Evolutionary conservation across 2,797 vertebrate genomes (phyloP).

Genomic region (Menidia menidia): DNA sequence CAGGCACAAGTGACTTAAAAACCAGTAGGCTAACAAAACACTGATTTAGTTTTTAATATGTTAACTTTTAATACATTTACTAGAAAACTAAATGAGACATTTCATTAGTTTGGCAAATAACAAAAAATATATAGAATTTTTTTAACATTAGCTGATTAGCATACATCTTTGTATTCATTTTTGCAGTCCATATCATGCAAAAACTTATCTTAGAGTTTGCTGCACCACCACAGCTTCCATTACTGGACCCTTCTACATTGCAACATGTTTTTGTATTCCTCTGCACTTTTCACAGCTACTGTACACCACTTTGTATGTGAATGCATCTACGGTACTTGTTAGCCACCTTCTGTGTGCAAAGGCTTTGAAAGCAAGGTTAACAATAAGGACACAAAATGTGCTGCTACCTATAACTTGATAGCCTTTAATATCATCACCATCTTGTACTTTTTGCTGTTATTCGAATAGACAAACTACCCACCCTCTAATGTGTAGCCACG

Average conservation of each 20-base stretch:
- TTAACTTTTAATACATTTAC: slow-evolving; percentile 3
- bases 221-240: neutral
- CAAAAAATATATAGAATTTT: neutral
- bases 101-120: slow-evolving; percentile 12
- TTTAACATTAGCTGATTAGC: slow-evolving; percentile 43
- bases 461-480: slow-evolving; percentile 43
- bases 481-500: slow-evolving; percentile 10
- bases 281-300: slow-evolving; percentile 10
- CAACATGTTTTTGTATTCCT: slow-evolving; percentile 21
- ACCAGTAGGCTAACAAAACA: slow-evolving; percentile 26
- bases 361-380: slow-evolving; percentile 58
- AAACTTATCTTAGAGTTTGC: neutral
- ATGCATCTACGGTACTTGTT: slow-evolving; percentile 43
- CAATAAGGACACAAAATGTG: slow-evolving; percentile 47
- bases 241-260: slow-evolving; percentile 7
- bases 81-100: slow-evolving; percentile 30
- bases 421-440: slow-evolving; percentile 52
- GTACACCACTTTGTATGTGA: slow-evolving; percentile 27
- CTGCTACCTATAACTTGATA: slow-evolving; percentile 40
- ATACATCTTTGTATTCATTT: slow-evolving; percentile 4
- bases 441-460: slow-evolving; percentile 47
- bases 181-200: neutral
- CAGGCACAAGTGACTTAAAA: slow-evolving; percentile 21
- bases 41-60: slow-evolving; percentile 34
- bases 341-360: slow-evolving; percentile 35